A percentile compares a stretch with the other conserved stretches of the same genome.
These are phyloP conservation scores for Babyrousa celebensis DNA, from an alignment of 2,797 vertebrate species.

Conservation along the genomic window DNA sequence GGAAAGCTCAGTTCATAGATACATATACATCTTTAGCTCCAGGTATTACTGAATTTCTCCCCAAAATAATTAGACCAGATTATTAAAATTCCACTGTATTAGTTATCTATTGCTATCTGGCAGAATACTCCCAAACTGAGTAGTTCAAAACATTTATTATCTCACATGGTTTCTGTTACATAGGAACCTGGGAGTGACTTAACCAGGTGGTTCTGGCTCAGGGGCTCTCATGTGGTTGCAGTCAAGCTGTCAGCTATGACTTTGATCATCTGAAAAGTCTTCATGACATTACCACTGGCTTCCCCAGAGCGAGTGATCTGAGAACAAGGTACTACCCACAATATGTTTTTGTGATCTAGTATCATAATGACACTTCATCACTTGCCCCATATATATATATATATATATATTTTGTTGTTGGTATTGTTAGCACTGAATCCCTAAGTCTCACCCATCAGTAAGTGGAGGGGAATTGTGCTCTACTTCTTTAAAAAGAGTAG, in stretches of 20 bases:
- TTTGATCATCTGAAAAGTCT: neutral
- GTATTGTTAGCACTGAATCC: neutral
- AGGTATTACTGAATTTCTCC: neutral
- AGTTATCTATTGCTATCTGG: neutral
- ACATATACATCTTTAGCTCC: neutral
- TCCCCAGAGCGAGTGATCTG: neutral
- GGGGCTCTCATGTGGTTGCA: neutral
- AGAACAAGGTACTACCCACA: neutral
- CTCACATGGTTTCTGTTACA: neutral
- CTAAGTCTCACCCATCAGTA: neutral
- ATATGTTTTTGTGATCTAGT: neutral
- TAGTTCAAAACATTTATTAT: slow-evolving; percentile 19
- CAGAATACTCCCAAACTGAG: neutral
- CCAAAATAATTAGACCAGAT: neutral
- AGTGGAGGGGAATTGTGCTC: neutral
- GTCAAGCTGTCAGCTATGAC: neutral
- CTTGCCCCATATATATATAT: neutral
- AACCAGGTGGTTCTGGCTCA: neutral
- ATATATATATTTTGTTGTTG: neutral
- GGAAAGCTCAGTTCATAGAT: neutral
- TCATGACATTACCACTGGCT: neutral
- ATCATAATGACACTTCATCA: neutral
- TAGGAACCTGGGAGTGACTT: neutral
- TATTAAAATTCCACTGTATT: slow-evolving; percentile 12
- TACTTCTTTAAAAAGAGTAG: neutral